Conservation (phyloP, 2,113 vertebrate species). For the Struthio camelus region DNA sequence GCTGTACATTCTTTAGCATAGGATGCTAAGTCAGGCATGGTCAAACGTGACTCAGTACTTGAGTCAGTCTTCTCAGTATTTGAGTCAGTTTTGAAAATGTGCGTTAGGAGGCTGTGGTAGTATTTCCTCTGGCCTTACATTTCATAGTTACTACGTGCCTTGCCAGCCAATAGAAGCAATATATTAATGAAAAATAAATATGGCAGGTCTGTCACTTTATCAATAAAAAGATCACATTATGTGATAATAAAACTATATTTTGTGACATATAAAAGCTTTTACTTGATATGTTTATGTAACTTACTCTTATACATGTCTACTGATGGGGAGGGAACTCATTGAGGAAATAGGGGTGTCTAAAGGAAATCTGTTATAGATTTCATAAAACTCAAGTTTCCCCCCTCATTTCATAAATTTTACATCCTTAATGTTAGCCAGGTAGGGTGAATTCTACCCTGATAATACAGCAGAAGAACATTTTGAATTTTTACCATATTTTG, state of each 20-base stretch:
- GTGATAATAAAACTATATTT: neutral
- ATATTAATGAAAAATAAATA: neutral
- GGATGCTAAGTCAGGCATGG: neutral
- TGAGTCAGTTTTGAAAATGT: neutral
- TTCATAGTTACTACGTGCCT: neutral
- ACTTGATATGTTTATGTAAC: neutral
- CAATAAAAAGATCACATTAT: neutral
- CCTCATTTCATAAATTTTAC: neutral
- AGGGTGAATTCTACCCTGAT: neutral
- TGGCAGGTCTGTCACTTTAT: neutral
- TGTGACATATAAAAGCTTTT: neutral
- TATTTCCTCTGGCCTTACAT: neutral
- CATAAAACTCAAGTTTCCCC: rapidly evolving
- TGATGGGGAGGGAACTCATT: neutral
- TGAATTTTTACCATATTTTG: neutral
- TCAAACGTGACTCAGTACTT: neutral
- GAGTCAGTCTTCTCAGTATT: neutral
- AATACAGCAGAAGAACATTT: neutral
- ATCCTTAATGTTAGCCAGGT: neutral
- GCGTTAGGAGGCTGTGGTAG: neutral
- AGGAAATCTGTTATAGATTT: neutral
- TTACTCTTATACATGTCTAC: neutral
- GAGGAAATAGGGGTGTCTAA: neutral
- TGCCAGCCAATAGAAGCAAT: neutral
- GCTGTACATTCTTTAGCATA: neutral